Evolutionary conservation across 2,888 invertebrate genomes (phyloP), one percentile per base, ranked within the genome.

Genomic region (Gymnoscelis rufifasciata): DNA sequence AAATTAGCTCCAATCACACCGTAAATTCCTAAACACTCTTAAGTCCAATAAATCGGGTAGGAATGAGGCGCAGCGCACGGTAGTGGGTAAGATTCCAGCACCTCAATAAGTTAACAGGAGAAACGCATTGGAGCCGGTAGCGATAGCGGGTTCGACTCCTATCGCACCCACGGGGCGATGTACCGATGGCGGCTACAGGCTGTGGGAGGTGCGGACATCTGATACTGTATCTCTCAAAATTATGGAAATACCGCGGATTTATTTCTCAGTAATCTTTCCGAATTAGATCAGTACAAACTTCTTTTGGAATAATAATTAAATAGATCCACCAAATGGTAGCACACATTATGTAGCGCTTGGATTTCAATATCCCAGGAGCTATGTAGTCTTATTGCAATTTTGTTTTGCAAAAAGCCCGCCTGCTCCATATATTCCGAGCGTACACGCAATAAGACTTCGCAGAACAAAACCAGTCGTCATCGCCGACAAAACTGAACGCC

Each of bases 111-210:
- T 60, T 68, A 62, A 86, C 86, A 86, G 76, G 83, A 75, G 81
- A 86, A 86, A 83, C 71, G 78, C 86, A 86, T 86, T 84, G 84
- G 78, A 71, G 66, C 69, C 73, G 71, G 76, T 74, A 75, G 68
- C 57, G 52, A 76, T 76, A 76, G 71, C 62, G 65, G 65, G 66
- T 69, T 69, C 68, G 72, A 66, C 52, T 64, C 68, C 58, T 78
- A 79, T 79, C 80, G 68, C 62, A 52, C 69, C 69, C 70, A 71
- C 74, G 62, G 59, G 58, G 66, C 74, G 80, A 75, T 70, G 65
- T 50, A 49, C 39, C 74, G 83, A 83, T 83, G 81, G 72, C 74
- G 71, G 75, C 59, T n/a, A n/a, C n/a, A n/a, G n/a, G n/a, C 68
- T 68, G 74, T 71, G 74, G 70, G 70, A 47, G 48, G 50, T 42